Evolutionary conservation across 1,140 invertebrate genomes (phyloP).

Genomic region (Steinernema khuongi): DNA sequence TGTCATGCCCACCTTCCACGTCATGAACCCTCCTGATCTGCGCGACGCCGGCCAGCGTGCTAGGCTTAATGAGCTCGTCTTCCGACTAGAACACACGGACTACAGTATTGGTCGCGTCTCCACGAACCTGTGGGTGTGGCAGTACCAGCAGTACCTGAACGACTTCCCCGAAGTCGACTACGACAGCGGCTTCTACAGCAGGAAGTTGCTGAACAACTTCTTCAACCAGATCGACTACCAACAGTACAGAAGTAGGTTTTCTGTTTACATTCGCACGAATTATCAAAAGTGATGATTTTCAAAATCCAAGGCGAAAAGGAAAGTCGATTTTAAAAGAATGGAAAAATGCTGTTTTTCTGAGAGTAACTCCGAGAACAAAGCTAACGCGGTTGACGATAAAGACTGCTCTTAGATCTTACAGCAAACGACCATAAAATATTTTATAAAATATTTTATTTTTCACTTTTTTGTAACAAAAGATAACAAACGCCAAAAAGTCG

Average conservation of each 20-base stretch:
- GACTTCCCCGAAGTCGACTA: conserved; percentile 57
- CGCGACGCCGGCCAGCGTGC: conserved; percentile 27
- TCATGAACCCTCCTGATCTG: conserved; percentile 57
- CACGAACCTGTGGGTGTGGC: conserved; percentile 58
- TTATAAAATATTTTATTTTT: too few species aligned
- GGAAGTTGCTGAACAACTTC: conserved; percentile 51
- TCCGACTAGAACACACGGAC: conserved; percentile 51
- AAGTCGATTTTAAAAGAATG: conserved; percentile 16
- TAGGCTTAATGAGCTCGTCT: conserved; percentile 54
- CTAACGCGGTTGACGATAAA: too few species aligned
- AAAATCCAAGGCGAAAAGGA: background rate
- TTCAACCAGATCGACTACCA: conserved; percentile 56
- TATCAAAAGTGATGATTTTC: background rate
- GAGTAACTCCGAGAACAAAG: too few species aligned
- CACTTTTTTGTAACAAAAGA: too few species aligned
- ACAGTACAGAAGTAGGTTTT: conserved; percentile 48
- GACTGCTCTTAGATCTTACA: too few species aligned
- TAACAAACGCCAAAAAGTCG: too few species aligned
- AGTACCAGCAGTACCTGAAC: conserved; percentile 57
- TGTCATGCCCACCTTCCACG: conserved; percentile 57
- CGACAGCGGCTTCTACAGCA: conserved; percentile 53
- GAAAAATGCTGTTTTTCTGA: background rate
- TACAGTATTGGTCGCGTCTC: conserved; percentile 57
- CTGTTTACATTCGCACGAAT: too few species aligned
- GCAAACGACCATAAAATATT: too few species aligned